These are phyloP conservation scores for Sardinella longiceps DNA, from an alignment of 2,797 vertebrate genomes.

Conservation along the genomic window DNA sequence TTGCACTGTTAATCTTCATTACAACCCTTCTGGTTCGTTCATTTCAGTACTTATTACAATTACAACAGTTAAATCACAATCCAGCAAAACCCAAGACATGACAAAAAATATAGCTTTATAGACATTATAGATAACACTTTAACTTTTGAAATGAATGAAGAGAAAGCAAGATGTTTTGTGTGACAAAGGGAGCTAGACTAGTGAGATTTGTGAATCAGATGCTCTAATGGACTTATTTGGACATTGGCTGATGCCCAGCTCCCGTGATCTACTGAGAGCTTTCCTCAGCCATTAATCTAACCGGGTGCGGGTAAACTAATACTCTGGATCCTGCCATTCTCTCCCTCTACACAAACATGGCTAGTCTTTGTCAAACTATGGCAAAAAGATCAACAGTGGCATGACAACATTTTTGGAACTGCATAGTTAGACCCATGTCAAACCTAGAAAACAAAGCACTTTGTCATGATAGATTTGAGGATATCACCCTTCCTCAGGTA, in stretches of 20 bases:
- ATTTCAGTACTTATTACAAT: not conserved
- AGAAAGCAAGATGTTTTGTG: not conserved
- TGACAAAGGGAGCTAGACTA: too few relatives aligned
- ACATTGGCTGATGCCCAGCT: conserved; percentile 66
- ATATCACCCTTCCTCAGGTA: not conserved
- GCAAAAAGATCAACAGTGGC: not conserved
- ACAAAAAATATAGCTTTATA: not conserved
- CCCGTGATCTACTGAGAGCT: conserved; percentile 61
- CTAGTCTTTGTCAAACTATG: not conserved
- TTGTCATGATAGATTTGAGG: not conserved
- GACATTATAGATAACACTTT: not conserved
- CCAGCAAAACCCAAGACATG: not conserved
- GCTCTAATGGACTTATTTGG: conserved; percentile 75
- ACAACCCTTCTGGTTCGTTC: not conserved
- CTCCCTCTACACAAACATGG: not conserved
- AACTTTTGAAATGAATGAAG: not conserved
- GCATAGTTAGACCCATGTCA: not conserved
- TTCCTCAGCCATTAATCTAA: conserved; percentile 67
- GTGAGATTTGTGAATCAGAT: conserved; percentile 66
- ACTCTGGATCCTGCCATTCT: conserved; percentile 48
- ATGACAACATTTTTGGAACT: not conserved
- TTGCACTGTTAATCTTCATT: not conserved
- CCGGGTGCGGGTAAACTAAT: conserved; percentile 60
- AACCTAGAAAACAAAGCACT: not conserved
- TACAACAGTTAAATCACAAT: not conserved